These are phyloP conservation scores for human DNA, from an alignment of 2,113 vertebrate genomes.

Conservation along the genomic window GRCh38 chr5:87095501-87096000, in stretches of 20 bases:
- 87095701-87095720: background rate
- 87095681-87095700: background rate
- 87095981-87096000: background rate
- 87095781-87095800: background rate
- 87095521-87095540: background rate
- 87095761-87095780: background rate
- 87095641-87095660: background rate
- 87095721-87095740: background rate
- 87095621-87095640: background rate
- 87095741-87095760: background rate
- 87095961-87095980: background rate
- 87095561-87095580: background rate
- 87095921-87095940: background rate
- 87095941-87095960: background rate
- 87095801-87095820: background rate
- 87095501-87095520: background rate
- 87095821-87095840: background rate
- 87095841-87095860: background rate
- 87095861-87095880: background rate
- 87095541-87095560: conserved; percentile 15
- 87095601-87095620: background rate
- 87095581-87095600: background rate
- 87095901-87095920: background rate
- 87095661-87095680: background rate
- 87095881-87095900: background rate